Conservation (phyloP, 2,888 invertebrate genomes). For the Seira musarum region DNA sequence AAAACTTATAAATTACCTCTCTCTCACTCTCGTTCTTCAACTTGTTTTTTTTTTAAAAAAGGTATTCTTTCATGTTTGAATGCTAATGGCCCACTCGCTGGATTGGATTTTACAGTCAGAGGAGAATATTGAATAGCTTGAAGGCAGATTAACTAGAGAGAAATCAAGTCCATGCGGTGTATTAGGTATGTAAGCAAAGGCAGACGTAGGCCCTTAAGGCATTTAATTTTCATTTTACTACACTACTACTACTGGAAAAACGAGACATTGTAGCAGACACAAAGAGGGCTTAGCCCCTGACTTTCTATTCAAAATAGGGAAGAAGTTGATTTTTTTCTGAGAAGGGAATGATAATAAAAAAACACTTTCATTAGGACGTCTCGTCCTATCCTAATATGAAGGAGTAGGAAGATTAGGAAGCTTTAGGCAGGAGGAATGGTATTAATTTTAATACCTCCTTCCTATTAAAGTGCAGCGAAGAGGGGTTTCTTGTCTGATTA, state of each 20-base stretch:
- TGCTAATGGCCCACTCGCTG: neutral
- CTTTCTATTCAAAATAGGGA: neutral
- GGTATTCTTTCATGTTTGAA: neutral
- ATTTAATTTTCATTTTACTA: no score
- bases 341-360: neutral
- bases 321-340: neutral
- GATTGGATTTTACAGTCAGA: neutral
- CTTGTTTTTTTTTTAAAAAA: neutral
- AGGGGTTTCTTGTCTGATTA: no score
- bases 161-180: neutral
- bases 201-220: neutral
- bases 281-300: no score
- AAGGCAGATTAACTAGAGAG: neutral
- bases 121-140: neutral
- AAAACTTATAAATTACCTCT: neutral
- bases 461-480: no score
- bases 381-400: constrained; percentile 2
- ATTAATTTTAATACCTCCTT: constrained; percentile 25
- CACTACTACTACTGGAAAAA: neutral
- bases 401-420: constrained; percentile 4
- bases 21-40: no score
- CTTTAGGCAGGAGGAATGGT: constrained; percentile 11
- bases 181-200: no score
- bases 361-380: neutral
- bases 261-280: neutral